Conservation (phyloP, 2,888 invertebrate species). For the Prosapia bicincta region DNA sequence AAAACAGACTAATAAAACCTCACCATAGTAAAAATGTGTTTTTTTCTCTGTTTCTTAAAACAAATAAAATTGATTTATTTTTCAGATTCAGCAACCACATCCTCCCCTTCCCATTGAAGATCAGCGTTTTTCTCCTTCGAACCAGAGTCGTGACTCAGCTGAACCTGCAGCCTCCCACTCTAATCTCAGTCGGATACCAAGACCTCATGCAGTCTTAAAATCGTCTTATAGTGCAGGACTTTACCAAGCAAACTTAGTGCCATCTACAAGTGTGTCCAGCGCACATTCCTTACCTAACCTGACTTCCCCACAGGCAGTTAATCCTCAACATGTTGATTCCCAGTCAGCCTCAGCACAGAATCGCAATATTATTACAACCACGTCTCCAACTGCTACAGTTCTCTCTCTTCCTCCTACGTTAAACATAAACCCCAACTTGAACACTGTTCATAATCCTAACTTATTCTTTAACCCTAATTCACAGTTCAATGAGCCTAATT, state of each 20-base stretch:
- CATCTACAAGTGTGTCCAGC: constrained; percentile 16
- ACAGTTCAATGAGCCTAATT: constrained; percentile 19
- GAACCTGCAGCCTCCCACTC: not conserved
- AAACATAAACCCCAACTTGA: constrained; percentile 9
- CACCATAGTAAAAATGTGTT: too few species aligned
- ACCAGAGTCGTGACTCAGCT: not conserved
- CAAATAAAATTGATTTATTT: not conserved
- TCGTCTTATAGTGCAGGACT: constrained; percentile 14
- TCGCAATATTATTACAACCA: constrained; percentile 5
- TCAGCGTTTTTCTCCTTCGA: not conserved
- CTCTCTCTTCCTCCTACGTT: constrained; percentile 16
- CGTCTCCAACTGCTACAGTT: constrained; percentile 10
- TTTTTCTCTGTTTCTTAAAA: too few species aligned
- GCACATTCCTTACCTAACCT: constrained; percentile 25
- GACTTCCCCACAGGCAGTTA: constrained; percentile 1
- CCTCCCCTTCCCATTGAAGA: not conserved
- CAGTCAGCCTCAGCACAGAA: not conserved
- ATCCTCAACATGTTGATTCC: not conserved
- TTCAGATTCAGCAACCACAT: not conserved
- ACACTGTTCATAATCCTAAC: constrained; percentile 16
- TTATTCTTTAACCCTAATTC: constrained; percentile 16
- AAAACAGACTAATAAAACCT: too few species aligned
- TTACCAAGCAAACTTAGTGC: not conserved
- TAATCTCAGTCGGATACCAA: constrained; percentile 8
- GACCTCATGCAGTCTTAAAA: not conserved